These are phyloP conservation scores for Phaonia tiefii DNA, from an alignment of 2,888 invertebrate genomes.

Conservation along the genomic window DNA sequence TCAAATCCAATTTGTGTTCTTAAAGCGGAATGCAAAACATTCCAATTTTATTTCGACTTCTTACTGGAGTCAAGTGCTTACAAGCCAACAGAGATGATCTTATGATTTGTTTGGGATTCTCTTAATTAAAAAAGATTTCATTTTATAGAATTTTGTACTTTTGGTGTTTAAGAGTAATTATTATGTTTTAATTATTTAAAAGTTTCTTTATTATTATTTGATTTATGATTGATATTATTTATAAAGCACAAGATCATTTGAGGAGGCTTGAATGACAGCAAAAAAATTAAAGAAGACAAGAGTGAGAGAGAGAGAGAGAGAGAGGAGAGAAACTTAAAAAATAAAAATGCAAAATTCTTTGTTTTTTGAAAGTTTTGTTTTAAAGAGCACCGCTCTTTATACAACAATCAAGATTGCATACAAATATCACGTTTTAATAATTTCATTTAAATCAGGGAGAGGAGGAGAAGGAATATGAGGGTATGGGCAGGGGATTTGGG, in stretches of 20 bases:
- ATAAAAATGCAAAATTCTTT: constrained; percentile 79
- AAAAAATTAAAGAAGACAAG: constrained; percentile 7
- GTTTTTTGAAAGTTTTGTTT: constrained; percentile 50
- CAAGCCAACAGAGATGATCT: constrained; percentile 52
- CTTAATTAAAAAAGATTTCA: constrained; percentile 58
- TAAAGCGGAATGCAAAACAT: too few species aligned
- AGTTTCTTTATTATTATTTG: constrained; percentile 60
- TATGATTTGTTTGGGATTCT: constrained; percentile 45
- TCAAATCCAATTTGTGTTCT: too few species aligned
- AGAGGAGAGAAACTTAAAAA: constrained; percentile 50
- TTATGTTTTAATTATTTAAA: constrained; percentile 59
- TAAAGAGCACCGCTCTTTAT: constrained; percentile 64
- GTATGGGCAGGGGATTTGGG: too few species aligned
- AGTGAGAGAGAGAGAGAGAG: neutral
- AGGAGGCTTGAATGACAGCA: constrained; percentile 49
- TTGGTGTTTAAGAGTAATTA: constrained; percentile 64
- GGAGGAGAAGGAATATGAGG: neutral
- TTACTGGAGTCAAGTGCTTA: too few species aligned
- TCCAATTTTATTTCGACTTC: too few species aligned
- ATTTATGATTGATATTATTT: constrained; percentile 27
- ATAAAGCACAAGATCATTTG: constrained; percentile 48
- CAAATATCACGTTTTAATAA: constrained; percentile 69
- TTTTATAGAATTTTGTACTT: constrained; percentile 66
- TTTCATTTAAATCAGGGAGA: constrained; percentile 57
- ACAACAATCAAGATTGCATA: constrained; percentile 68